A percentile compares a stretch with the other conserved stretches of the same genome.
Conservation (phyloP, 2,797 vertebrate genomes). For the Rhinichthys osculus region DNA sequence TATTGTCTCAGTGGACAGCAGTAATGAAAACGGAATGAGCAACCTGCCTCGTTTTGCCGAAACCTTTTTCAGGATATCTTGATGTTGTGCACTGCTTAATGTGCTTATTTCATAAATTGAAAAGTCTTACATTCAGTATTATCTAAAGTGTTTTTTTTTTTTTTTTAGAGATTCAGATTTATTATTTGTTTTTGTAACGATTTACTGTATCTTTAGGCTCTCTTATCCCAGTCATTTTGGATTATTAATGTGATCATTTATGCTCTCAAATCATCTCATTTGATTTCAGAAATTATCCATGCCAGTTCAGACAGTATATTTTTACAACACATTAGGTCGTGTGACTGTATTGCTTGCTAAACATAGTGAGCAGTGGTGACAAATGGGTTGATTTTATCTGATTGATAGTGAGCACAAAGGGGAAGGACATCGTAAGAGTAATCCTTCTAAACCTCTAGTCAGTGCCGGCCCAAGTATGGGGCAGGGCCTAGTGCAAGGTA, state of each 20-base stretch:
- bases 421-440: not conserved
- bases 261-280: not conserved
- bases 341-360: slow-evolving; percentile 11
- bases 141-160: not conserved
- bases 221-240: not conserved
- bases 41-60: not conserved
- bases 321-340: not conserved
- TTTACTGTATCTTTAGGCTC: not conserved
- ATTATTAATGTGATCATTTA: slow-evolving; percentile 1
- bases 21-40: not conserved
- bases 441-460: not conserved
- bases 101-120: not conserved
- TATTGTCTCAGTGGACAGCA: not conserved
- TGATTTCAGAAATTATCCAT: not conserved
- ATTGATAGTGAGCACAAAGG: not conserved
- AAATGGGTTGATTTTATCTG: slow-evolving; percentile 18
- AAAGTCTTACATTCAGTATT: not conserved
- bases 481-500: too few relatives aligned
- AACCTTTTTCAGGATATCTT: not conserved
- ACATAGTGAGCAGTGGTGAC: slow-evolving; percentile 8
- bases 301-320: not conserved
- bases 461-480: too few relatives aligned
- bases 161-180: not conserved
- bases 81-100: not conserved
- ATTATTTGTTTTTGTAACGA: not conserved